A percentile compares a stretch with the other conserved stretches of the same genome.
These are phyloP conservation scores for Ptycholaimellus sp. DNA, from an alignment of 2,888 invertebrate genomes.

Conservation along the genomic window DNA sequence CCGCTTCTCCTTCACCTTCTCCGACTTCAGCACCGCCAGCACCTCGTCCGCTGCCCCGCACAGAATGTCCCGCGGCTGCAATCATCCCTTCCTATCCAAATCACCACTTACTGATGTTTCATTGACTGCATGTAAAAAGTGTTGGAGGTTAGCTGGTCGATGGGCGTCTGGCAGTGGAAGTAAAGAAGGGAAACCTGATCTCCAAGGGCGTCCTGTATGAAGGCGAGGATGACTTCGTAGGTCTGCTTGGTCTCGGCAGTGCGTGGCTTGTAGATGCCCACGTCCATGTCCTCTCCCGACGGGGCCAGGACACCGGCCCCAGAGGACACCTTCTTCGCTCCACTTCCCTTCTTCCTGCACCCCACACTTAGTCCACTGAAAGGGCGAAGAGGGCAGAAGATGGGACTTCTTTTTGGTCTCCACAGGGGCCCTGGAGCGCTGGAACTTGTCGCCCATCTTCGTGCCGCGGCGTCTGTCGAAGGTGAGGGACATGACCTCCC, in stretches of 20 bases:
- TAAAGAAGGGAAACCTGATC: no score
- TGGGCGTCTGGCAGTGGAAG: no score
- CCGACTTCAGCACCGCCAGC: conserved; percentile 72
- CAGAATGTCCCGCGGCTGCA: conserved; percentile 66
- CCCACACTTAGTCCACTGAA: conserved; percentile 4
- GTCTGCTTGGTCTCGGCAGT: conserved; percentile 93
- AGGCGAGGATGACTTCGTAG: conserved; percentile 76
- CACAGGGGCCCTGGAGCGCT: conserved; percentile 69
- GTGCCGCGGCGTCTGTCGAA: conserved; percentile 58
- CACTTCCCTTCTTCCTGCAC: conserved; percentile 28
- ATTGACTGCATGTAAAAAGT: no score
- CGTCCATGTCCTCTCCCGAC: conserved; percentile 42
- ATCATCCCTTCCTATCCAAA: no score
- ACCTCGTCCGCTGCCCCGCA: conserved; percentile 99
- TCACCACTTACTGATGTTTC: no score
- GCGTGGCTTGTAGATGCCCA: conserved; percentile 73
- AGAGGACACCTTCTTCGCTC: no score
- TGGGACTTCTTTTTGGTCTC: conserved; percentile 65
- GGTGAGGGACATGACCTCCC: conserved; percentile 81
- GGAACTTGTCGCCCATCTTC: conserved; percentile 84
- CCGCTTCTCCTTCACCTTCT: conserved; percentile 64
- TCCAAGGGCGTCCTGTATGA: conserved; percentile 84
- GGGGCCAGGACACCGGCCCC: no score
- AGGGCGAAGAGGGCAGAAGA: background rate
- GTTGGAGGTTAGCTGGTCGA: no score